Base-by-base conservation (phyloP, 2,797 vertebrate genomes). In the Notolepis coatsorum region DNA sequence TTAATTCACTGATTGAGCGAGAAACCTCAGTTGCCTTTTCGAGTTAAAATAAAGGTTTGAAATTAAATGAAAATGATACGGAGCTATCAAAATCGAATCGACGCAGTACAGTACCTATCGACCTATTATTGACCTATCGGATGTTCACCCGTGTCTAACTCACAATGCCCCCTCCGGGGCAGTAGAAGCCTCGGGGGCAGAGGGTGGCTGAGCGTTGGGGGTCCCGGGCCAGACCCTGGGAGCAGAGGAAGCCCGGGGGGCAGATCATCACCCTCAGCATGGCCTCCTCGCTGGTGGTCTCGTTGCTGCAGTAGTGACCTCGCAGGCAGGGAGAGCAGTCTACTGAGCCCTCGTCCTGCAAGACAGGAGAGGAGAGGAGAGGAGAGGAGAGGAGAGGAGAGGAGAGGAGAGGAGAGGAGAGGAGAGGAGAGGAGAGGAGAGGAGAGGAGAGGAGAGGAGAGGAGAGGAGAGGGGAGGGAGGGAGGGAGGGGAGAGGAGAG, bases 151-250 rank as follows among this genome's bases (percentile, higher is more conserved):
- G 25, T 51, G 1, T 47, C 7, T 47, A 49, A 90, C 95, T 95
- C 73, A 96, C 96, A 23, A 91, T 45, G 25, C 81, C 71, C 68
- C 95, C 95, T 51, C 75, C 91, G 0, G 92, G 94, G 71, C 95
- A 97, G 84, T 93, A 97, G 75, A 93, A 95, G 37, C 96, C 96
- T 71, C 43, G 90, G 1, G 96, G 95, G 70, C 96, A 97, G 60
- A 95, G 91, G 13, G 91, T 90, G 27, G 88, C 87, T 3, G 84
- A 88, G 55, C 90, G 85, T 31, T 93, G 91, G 7, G 96, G 96
- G 75, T 89, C 89, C 17, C 83, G 64, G 23, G 94, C 92, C 79
- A 93, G 87, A 61, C 96, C 96, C 75, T 76, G 86, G 1, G 93
- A 94, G 85, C 96, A 97, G 62, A 95, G 88, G 37, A 95, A 91